Evolutionary conservation across 2,888 invertebrate species (phyloP).

Genomic region (Penaeus monodon): DNA sequence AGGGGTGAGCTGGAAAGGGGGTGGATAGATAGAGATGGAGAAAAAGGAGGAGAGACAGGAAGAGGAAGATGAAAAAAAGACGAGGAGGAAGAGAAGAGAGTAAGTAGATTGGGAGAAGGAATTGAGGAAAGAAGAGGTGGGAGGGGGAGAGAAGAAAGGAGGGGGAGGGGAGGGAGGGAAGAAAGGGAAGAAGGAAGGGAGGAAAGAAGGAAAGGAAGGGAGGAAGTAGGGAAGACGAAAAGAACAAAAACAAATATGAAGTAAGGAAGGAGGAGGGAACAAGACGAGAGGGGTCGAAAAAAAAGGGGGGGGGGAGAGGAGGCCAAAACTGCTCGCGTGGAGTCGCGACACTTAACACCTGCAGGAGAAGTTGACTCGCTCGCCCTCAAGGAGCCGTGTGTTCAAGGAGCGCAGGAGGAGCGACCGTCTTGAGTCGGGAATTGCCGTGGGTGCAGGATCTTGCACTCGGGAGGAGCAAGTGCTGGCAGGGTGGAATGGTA

Average conservation of each 20-base stretch:
- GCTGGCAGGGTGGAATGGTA: not conserved
- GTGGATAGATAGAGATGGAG: not conserved
- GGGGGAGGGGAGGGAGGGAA: not conserved
- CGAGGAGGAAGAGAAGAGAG: not conserved
- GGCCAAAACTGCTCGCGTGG: too few relatives aligned
- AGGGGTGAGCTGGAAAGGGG: not conserved
- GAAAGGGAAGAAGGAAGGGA: not conserved
- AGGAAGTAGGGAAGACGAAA: not conserved
- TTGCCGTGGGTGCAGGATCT: too few relatives aligned
- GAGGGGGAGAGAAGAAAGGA: too few relatives aligned
- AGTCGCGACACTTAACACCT: too few relatives aligned
- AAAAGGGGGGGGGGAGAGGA: not conserved
- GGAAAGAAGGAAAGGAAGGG: not conserved
- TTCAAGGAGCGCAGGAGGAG: too few relatives aligned
- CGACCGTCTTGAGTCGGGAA: too few relatives aligned
- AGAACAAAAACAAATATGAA: not conserved
- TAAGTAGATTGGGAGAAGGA: not conserved
- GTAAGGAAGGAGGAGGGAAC: not conserved
- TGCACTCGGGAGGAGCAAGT: not conserved
- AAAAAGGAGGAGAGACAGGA: not conserved
- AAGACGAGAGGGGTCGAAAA: not conserved
- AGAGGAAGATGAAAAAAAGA: not conserved
- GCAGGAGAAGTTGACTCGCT: too few relatives aligned
- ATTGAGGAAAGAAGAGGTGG: not conserved
- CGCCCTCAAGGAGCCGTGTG: too few relatives aligned